Evolutionary conservation across 1,140 invertebrate genomes (phyloP).

Genomic region (Papilio dardanus): DNA sequence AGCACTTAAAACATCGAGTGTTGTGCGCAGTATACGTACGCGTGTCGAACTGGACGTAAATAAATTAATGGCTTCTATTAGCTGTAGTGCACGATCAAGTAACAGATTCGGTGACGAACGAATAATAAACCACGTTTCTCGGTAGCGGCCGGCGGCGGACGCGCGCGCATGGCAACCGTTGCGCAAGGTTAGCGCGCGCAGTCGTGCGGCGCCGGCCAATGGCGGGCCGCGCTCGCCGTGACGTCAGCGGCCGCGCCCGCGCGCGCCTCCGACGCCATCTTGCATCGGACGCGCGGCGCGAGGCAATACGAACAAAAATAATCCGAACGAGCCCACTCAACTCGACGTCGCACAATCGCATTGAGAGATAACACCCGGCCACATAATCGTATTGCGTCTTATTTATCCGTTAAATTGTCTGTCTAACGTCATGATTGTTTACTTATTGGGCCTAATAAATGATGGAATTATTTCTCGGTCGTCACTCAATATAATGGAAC

Average conservation of each 20-base stretch:
- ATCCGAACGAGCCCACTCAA: constrained; percentile 44
- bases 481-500: background rate
- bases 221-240: constrained; percentile 53
- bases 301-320: constrained; percentile 36
- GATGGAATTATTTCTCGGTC: constrained; percentile 32
- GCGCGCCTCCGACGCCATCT: constrained; percentile 74
- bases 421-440: constrained; percentile 24
- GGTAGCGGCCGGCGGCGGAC: constrained; percentile 8
- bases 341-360: constrained; percentile 14
- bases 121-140: constrained; percentile 27
- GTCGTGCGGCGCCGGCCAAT: constrained; percentile 61
- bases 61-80: constrained; percentile 18
- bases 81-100: background rate
- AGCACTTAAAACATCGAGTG: constrained; percentile 6
- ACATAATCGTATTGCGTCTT: constrained; percentile 20
- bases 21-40: background rate
- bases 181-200: constrained; percentile 74
- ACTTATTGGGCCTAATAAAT: constrained; percentile 4
- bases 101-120: constrained; percentile 7
- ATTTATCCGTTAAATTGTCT: constrained; percentile 19
- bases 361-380: background rate
- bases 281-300: constrained; percentile 46
- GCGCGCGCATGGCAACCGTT: constrained; percentile 73
- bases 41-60: background rate
- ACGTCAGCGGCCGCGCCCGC: constrained; percentile 80